A percentile compares a stretch with the other conserved stretches of the same genome.
Conservation (phyloP, 2,888 invertebrate genomes). For the Drosophila nigritarsus region DNA sequence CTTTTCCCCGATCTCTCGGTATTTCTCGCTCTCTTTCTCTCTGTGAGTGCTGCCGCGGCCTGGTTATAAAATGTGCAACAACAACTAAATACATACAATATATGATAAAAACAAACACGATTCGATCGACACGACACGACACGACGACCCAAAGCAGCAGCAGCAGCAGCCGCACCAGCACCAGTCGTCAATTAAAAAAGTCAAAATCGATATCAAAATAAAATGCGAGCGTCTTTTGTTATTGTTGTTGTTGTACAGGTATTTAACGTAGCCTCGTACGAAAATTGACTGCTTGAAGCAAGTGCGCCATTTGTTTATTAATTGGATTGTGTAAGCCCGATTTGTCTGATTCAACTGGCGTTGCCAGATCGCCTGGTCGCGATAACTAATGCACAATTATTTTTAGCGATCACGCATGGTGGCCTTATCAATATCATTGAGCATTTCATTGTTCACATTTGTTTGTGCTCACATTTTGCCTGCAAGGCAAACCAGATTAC, state of each 20-base stretch:
- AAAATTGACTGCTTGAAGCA: constrained; percentile 33
- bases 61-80: constrained; percentile 76
- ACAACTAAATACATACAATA: constrained; percentile 58
- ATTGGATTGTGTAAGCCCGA: constrained; percentile 39
- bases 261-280: background rate
- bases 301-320: constrained; percentile 50
- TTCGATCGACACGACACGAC: constrained; percentile 62
- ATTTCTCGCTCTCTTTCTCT: constrained; percentile 13
- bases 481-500: background rate
- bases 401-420: constrained; percentile 4
- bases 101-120: constrained; percentile 73
- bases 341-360: constrained; percentile 30
- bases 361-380: constrained; percentile 40
- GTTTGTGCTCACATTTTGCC: background rate
- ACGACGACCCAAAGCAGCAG: constrained; percentile 61
- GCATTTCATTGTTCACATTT: background rate
- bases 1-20: constrained; percentile 6
- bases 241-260: constrained; percentile 30
- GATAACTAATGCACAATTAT: constrained; percentile 25
- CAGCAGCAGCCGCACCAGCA: constrained; percentile 6
- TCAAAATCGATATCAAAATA: constrained; percentile 50
- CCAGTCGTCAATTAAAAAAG: constrained; percentile 42
- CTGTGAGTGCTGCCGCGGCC: constrained; percentile 34
- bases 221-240: constrained; percentile 21
- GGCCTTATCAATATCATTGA: constrained; percentile 36